Conservation (phyloP, 2,888 invertebrate genomes). For the Rhagonycha fulva region DNA sequence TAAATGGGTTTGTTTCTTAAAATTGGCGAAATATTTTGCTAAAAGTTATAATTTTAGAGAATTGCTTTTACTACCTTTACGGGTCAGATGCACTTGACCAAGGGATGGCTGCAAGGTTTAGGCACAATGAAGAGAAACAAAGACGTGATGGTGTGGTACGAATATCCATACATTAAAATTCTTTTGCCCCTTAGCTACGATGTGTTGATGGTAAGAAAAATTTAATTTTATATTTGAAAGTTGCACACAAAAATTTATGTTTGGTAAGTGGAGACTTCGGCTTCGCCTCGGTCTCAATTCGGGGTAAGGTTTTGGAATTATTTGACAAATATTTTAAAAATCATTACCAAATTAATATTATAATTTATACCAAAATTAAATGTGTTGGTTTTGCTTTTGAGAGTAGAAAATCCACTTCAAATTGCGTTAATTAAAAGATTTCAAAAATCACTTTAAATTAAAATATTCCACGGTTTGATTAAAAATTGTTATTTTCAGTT, state of each 20-base stretch:
- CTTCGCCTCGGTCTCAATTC: no score
- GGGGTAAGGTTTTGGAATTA: no score
- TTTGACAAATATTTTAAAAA: no score
- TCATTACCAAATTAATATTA: no score
- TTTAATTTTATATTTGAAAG: background rate
- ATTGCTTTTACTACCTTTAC: slow-evolving; percentile 58
- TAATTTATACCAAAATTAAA: no score
- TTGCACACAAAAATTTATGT: no score
- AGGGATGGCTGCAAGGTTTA: slow-evolving; percentile 59
- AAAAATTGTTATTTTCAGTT: slow-evolving; percentile 56
- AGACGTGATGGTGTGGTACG: slow-evolving; percentile 49
- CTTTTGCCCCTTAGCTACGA: slow-evolving; percentile 23
- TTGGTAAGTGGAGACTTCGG: no score
- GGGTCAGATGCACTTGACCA: slow-evolving; percentile 57
- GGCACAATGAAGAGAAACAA: slow-evolving; percentile 56
- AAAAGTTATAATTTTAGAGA: slow-evolving; percentile 32
- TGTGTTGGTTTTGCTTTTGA: no score
- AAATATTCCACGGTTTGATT: background rate
- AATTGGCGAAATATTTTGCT: background rate
- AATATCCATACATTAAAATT: slow-evolving; percentile 8
- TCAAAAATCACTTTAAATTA: no score
- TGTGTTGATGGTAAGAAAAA: slow-evolving; percentile 30
- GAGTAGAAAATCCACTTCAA: no score
- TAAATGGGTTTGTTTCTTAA: background rate
- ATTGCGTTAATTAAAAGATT: no score